A percentile compares a stretch with the other conserved stretches of the same genome.
Evolutionary conservation across 1,140 invertebrate genomes (phyloP).

Genomic region (Ips typographus): DNA sequence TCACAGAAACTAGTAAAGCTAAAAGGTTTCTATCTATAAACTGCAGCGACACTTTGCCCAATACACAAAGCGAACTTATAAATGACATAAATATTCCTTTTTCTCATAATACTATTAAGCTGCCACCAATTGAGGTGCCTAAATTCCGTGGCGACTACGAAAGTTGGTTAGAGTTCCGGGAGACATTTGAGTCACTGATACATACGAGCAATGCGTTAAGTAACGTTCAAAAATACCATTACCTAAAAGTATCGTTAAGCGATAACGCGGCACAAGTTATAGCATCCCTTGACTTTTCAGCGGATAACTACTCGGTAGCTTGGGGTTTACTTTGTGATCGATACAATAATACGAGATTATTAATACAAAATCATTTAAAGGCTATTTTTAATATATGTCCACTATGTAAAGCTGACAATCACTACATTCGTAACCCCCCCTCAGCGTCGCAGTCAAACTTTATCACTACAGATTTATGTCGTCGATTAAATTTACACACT

Average conservation of each 20-base stretch:
- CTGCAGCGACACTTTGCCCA: no score
- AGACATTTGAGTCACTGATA: constrained; percentile 34
- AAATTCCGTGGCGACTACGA: constrained; percentile 31
- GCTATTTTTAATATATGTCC: constrained; percentile 21
- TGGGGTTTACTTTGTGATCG: constrained; percentile 28
- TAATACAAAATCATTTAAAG: constrained; percentile 30
- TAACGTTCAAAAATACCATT: constrained; percentile 32
- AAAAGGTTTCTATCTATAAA: no score
- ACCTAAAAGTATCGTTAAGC: constrained; percentile 22
- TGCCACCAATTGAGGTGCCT: constrained; percentile 29
- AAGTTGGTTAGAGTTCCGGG: constrained; percentile 33
- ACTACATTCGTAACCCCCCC: no score
- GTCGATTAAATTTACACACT: no score
- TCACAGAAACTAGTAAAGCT: no score
- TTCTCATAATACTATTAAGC: not conserved
- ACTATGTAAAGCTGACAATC: no score
- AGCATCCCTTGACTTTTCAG: constrained; percentile 21
- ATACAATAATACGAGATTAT: constrained; percentile 28
- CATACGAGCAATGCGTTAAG: constrained; percentile 20
- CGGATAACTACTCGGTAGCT: constrained; percentile 30
- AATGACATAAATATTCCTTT: no score
- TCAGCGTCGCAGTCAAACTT: no score
- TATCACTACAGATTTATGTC: no score
- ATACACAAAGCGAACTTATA: no score
- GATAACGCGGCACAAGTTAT: constrained; percentile 23